These are phyloP conservation scores for Periparus ater DNA, from an alignment of 2,797 vertebrate species.

Conservation along the genomic window DNA sequence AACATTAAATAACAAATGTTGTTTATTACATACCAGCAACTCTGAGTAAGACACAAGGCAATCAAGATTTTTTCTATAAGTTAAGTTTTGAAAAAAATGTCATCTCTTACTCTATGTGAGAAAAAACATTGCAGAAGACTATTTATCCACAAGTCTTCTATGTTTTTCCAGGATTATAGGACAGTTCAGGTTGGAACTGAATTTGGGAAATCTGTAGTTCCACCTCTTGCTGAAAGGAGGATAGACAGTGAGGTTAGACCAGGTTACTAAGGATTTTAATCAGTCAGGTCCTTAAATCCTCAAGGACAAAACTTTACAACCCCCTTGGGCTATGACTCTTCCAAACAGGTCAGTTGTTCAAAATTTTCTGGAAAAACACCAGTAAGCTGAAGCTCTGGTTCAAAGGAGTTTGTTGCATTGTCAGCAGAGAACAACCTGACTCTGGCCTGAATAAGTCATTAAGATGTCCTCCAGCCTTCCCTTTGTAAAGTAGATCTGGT, in stretches of 20 bases:
- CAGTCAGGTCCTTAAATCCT: not conserved
- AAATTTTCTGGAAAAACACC: not conserved
- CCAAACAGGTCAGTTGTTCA: not conserved
- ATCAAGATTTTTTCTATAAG: not conserved
- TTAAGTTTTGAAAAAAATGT: not conserved
- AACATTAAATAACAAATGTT: not conserved
- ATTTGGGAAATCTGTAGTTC: not conserved
- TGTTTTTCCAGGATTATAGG: not conserved
- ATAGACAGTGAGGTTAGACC: not conserved
- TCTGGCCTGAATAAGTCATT: not conserved
- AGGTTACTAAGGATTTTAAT: not conserved
- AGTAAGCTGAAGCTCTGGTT: not conserved
- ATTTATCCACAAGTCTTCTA: not conserved
- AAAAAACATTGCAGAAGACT: not conserved
- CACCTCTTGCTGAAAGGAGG: not conserved
- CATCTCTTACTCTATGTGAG: not conserved
- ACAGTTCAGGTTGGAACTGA: not conserved
- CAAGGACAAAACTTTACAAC: not conserved
- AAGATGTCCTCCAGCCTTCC: not conserved
- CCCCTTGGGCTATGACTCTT: not conserved
- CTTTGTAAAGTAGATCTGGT: not conserved
- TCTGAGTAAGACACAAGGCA: not conserved
- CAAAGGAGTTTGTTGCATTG: not conserved
- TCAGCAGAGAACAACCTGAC: slow-evolving; percentile 20
- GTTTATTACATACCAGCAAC: not conserved